Base-by-base conservation (phyloP, 2,888 invertebrate species). In the Platycheirus albimanus region DNA sequence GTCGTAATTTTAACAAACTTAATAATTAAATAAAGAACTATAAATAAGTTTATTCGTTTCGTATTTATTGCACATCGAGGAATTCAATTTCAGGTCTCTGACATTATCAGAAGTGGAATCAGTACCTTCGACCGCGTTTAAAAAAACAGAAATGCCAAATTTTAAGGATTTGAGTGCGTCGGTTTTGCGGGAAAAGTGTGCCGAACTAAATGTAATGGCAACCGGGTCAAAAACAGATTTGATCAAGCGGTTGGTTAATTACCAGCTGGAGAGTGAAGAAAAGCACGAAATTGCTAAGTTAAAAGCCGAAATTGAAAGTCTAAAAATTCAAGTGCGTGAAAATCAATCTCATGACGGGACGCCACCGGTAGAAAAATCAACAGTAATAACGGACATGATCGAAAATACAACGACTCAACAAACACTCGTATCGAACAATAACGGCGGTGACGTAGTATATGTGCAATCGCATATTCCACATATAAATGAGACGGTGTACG, bases 61-160 rank as follows among this genome's bases (percentile, higher is more conserved):
- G n/a, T n/a, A n/a, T n/a, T n/a, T n/a, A n/a, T n/a, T n/a, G n/a
- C n/a, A n/a, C n/a, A n/a, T n/a, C n/a, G n/a, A n/a, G n/a, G n/a
- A n/a, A n/a, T n/a, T n/a, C n/a, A n/a, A n/a, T 33, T 8, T 7
- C 30, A 33, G 8, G 30, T 8, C 30, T 8, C 30, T 51, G 13
- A 51, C 51, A 38, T n/a, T 38, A n/a, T 38, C 38, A 38, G n/a
- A 38, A 38, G 38, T 38, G 38, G n/a, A 5, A 38, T 38, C n/a
- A n/a, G n/a, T n/a, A n/a, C n/a, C n/a, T n/a, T n/a, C n/a, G n/a
- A n/a, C n/a, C n/a, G n/a, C n/a, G n/a, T n/a, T n/a, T 7, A 33
- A 33, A 33, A 8, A 10, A 33, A 4, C 33, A 2, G 11, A 6
- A 38, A 38, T 38, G 38, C 6, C 38, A 3, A 38, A 38, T 38